A percentile compares a stretch with the other conserved stretches of the same genome.
Conservation (phyloP, 2,888 invertebrate species). For the Pammene aurita region DNA sequence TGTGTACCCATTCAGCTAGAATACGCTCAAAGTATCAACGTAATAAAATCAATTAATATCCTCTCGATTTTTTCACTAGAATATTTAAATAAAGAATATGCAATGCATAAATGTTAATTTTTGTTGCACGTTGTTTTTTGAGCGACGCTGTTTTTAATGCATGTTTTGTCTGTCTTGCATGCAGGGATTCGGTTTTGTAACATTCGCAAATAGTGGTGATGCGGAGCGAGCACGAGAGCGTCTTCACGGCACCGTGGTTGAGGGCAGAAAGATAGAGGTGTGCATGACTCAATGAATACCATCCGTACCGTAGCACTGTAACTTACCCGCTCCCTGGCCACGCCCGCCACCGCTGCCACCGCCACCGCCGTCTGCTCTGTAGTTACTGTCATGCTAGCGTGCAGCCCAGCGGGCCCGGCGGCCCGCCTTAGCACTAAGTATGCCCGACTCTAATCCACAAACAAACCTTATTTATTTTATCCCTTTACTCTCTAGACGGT, state of each 20-base stretch:
- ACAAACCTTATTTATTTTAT: slow-evolving; percentile 84
- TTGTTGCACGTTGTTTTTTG: slow-evolving; percentile 91
- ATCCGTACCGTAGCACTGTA: slow-evolving; percentile 84
- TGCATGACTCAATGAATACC: slow-evolving; percentile 92
- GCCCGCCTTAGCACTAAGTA: slow-evolving; percentile 74
- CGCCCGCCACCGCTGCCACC: slow-evolving; percentile 54
- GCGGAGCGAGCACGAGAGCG: slow-evolving; percentile 99
- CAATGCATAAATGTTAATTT: slow-evolving; percentile 86
- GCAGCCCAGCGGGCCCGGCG: slow-evolving; percentile 51
- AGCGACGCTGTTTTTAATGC: slow-evolving; percentile 93
- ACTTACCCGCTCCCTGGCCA: slow-evolving; percentile 86
- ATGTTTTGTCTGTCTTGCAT: slow-evolving; percentile 98
- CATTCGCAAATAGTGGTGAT: slow-evolving; percentile 99
- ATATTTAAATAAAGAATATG: slow-evolving; percentile 80
- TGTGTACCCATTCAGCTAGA: slow-evolving; percentile 82
- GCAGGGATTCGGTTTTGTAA: slow-evolving; percentile 99
- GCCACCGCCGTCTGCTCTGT: slow-evolving; percentile 82
- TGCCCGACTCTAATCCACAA: slow-evolving; percentile 75
- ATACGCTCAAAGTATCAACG: slow-evolving; percentile 84
- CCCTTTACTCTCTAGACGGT: slow-evolving; percentile 87
- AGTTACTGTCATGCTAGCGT: slow-evolving; percentile 81
- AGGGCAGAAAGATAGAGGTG: slow-evolving; percentile 99
- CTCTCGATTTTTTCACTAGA: slow-evolving; percentile 79
- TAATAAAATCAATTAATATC: slow-evolving; percentile 74
- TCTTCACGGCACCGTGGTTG: slow-evolving; percentile 99